Evolutionary conservation across 2,113 vertebrate species (phyloP).

Genomic region (Apodemus sylvaticus): DNA sequence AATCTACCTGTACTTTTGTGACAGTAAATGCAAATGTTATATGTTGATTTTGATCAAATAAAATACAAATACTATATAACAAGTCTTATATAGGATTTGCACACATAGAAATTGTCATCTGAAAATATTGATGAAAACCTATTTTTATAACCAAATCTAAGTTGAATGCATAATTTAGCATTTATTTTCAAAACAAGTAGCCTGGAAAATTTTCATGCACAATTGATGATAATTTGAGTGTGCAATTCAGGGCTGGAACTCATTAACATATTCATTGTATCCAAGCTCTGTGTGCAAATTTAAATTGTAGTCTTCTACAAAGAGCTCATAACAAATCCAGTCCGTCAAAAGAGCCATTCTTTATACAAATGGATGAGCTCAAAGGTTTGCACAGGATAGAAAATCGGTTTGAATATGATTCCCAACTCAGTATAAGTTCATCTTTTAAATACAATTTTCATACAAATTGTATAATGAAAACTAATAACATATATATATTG

Average conservation of each 20-base stretch:
- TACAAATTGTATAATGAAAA: neutral
- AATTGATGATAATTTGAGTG: slow-evolving; percentile 86
- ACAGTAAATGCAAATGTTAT: neutral
- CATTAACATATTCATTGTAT: slow-evolving; percentile 83
- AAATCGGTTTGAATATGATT: slow-evolving; percentile 23
- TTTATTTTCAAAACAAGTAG: slow-evolving; percentile 87
- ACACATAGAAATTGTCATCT: slow-evolving; percentile 77
- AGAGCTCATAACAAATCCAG: slow-evolving; percentile 55
- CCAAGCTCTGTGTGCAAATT: slow-evolving; percentile 80
- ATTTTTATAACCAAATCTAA: slow-evolving; percentile 74
- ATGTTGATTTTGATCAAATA: slow-evolving; percentile 47
- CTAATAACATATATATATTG: neutral
- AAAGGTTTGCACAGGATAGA: neutral
- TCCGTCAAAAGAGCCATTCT: slow-evolving; percentile 29
- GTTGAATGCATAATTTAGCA: slow-evolving; percentile 83
- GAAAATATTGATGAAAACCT: slow-evolving; percentile 82
- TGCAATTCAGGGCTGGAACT: slow-evolving; percentile 72
- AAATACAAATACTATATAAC: slow-evolving; percentile 50
- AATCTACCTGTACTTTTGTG: neutral
- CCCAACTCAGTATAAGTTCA: neutral
- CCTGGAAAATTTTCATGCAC: slow-evolving; percentile 85
- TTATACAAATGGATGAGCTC: neutral
- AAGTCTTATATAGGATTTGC: slow-evolving; percentile 75
- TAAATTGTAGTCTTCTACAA: slow-evolving; percentile 71
- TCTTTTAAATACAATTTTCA: neutral